Conservation (phyloP, 1,140 invertebrate species). For the Epicauta chinensis region DNA sequence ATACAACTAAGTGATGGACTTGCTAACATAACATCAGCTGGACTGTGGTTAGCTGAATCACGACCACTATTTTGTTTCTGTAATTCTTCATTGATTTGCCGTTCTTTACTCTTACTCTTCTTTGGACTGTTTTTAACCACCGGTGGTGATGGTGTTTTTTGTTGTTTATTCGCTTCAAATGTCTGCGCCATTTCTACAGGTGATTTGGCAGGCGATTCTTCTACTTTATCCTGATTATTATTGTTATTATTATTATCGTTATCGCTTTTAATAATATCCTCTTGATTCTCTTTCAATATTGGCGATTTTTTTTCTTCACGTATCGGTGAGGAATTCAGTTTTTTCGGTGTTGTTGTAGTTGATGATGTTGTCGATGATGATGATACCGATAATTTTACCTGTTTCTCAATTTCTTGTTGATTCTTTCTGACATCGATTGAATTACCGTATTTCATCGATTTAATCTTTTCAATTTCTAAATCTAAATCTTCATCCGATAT, state of each 20-base stretch:
- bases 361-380: too few relatives aligned
- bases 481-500: slow-evolving; percentile 55
- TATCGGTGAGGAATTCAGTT: background rate
- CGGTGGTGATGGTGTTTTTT: slow-evolving; percentile 4
- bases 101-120: background rate
- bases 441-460: slow-evolving; percentile 23
- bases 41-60: slow-evolving; percentile 63
- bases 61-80: slow-evolving; percentile 49
- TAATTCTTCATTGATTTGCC: slow-evolving; percentile 35
- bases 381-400: too few relatives aligned
- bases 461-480: slow-evolving; percentile 51
- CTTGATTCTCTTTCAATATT: too few relatives aligned
- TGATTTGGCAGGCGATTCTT: slow-evolving; percentile 2
- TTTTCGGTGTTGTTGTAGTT: background rate
- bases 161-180: slow-evolving; percentile 35
- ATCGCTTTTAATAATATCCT: background rate
- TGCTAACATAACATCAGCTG: slow-evolving; percentile 55
- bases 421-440: slow-evolving; percentile 9
- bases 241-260: background rate
- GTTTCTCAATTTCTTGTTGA: background rate
- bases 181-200: slow-evolving; percentile 8
- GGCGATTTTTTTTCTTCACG: background rate
- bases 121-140: background rate
- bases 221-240: background rate
- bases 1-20: slow-evolving; percentile 58